phyloP scores from a whole-genome alignment of 2,888 invertebrate genomes.

The Phragmatobia fuliginosa region DNA sequence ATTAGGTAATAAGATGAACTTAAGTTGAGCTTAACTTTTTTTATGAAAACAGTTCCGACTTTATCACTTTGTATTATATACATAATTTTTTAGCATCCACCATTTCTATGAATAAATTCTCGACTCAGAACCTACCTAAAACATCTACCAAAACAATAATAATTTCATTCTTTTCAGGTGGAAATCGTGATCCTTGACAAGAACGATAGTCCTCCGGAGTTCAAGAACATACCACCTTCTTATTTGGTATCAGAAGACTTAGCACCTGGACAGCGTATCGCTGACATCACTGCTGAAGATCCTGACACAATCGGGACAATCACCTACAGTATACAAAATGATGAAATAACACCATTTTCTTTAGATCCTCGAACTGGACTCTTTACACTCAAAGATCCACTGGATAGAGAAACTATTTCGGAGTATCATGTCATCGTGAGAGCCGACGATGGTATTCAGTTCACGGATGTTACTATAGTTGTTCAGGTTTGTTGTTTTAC shows the following conservation, averaged over 20 bases:
- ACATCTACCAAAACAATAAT: neutral
- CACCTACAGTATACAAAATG: constrained; percentile 90
- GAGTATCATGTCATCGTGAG: constrained; percentile 92
- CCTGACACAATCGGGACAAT: constrained; percentile 94
- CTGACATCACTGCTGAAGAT: constrained; percentile 92
- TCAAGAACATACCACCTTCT: constrained; percentile 90
- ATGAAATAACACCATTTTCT: constrained; percentile 89
- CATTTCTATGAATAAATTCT: neutral
- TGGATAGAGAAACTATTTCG: constrained; percentile 94
- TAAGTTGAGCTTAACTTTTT: too few species aligned
- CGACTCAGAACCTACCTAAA: neutral
- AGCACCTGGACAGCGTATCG: constrained; percentile 92
- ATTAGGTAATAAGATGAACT: too few species aligned
- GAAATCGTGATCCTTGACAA: constrained; percentile 94
- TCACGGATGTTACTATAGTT: constrained; percentile 91
- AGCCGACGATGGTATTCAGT: constrained; percentile 96
- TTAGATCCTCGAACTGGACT: constrained; percentile 91
- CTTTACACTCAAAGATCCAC: constrained; percentile 90
- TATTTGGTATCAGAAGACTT: constrained; percentile 95
- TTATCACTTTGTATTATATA: neutral
- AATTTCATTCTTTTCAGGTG: constrained; percentile 86
- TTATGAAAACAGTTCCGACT: neutral
- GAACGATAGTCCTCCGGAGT: constrained; percentile 98
- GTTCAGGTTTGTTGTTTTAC: constrained; percentile 89
- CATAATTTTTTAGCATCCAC: neutral